These are phyloP conservation scores for Leptinotarsa lineolata DNA, from an alignment of 1,140 invertebrate species.

Conservation along the genomic window DNA sequence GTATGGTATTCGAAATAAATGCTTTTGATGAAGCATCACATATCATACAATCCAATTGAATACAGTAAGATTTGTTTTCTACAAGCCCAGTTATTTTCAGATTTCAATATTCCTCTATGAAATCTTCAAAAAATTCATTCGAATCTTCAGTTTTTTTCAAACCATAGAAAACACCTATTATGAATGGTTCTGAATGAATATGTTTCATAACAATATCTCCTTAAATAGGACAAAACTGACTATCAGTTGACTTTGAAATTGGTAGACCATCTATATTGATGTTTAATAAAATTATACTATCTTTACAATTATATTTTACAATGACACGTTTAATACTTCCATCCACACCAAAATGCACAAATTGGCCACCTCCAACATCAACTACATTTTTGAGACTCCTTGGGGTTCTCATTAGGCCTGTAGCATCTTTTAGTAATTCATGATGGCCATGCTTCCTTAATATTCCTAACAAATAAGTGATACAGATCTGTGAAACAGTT, in stretches of 20 bases:
- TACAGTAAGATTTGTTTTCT: neutral
- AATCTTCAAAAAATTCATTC: too few species aligned
- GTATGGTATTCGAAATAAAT: neutral
- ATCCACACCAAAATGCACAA: neutral
- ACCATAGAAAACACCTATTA: neutral
- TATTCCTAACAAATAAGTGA: too few species aligned
- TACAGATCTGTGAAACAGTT: too few species aligned
- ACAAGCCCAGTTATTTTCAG: neutral
- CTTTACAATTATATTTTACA: slow-evolving; percentile 1
- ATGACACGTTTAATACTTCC: neutral
- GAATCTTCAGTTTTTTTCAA: too few species aligned
- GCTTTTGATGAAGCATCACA: slow-evolving; percentile 15
- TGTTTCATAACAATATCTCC: neutral
- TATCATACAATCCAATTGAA: slow-evolving; percentile 1
- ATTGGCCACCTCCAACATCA: neutral
- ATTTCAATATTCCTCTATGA: neutral
- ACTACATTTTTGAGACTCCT: neutral
- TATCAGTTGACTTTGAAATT: neutral
- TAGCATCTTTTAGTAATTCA: neutral
- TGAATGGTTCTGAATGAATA: neutral
- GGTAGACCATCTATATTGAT: neutral
- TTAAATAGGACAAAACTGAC: neutral
- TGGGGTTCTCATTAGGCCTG: neutral
- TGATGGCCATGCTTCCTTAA: slow-evolving; percentile 1
- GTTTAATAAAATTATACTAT: neutral